Percentiles rank a stretch among this genome's conserved stretches.
Evolutionary conservation across 2,888 invertebrate species (phyloP).

Genomic region (Meta bourneti): DNA sequence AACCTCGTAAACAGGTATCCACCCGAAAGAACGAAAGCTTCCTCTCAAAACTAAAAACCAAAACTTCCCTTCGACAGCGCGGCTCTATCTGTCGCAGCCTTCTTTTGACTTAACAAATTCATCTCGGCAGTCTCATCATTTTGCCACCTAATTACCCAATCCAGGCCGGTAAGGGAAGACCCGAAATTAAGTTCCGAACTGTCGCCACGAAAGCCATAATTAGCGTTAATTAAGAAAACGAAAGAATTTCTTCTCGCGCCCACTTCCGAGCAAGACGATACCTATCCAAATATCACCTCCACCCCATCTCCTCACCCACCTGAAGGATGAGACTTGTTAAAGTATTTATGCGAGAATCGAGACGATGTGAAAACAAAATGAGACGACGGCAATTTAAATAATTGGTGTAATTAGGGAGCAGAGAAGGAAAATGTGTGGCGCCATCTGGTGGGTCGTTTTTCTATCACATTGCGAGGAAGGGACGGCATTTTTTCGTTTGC

Average conservation of each 20-base stretch:
- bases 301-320: neutral
- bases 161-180: neutral
- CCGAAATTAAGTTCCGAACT: constrained; percentile 50
- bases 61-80: neutral
- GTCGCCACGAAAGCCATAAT: constrained; percentile 48
- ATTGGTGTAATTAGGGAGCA: constrained; percentile 23
- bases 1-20: no score
- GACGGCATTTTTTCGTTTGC: neutral
- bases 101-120: constrained; percentile 28
- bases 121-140: constrained; percentile 31
- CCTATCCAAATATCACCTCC: constrained; percentile 12
- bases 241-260: neutral
- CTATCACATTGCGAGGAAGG: neutral
- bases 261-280: constrained; percentile 21
- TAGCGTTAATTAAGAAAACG: constrained; percentile 43
- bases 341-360: constrained; percentile 11
- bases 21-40: no score
- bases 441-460: neutral
- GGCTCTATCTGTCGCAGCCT: neutral
- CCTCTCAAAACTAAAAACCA: no score
- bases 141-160: constrained; percentile 41
- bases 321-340: constrained; percentile 28
- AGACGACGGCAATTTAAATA: constrained; percentile 33
- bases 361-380: constrained; percentile 1
- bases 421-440: neutral